Conservation (phyloP, 2,797 vertebrate genomes). For the Kryptolebias ocellatus region DNA sequence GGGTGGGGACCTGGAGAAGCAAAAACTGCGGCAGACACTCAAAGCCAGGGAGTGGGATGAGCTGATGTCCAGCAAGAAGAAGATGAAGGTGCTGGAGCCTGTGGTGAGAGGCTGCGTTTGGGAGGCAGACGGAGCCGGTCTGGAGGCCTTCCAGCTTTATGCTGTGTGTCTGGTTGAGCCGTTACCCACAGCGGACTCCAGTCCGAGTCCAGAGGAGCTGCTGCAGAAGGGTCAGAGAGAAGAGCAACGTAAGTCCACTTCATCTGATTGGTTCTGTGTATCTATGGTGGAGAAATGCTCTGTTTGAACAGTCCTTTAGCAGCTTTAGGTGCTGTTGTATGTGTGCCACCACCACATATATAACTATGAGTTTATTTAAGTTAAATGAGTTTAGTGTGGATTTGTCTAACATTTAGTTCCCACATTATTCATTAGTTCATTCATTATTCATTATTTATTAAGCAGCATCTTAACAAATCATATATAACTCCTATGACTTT, state of each 20-base stretch:
- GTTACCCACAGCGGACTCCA: slow-evolving; percentile 74
- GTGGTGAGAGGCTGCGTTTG: slow-evolving; percentile 90
- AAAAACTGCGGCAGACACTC: slow-evolving; percentile 91
- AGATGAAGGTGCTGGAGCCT: slow-evolving; percentile 88
- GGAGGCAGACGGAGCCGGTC: slow-evolving; percentile 68
- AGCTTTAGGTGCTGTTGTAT: too few species aligned
- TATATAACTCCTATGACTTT: too few species aligned
- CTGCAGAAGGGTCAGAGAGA: slow-evolving; percentile 79
- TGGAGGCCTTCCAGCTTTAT: slow-evolving; percentile 83
- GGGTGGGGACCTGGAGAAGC: slow-evolving; percentile 89
- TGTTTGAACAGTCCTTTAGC: too few species aligned
- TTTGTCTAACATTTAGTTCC: too few species aligned
- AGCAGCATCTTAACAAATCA: too few species aligned
- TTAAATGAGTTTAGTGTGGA: too few species aligned
- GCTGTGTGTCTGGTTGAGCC: slow-evolving; percentile 83
- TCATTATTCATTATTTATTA: too few species aligned
- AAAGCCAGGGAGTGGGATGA: slow-evolving; percentile 98
- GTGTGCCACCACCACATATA: too few species aligned
- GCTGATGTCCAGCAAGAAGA: slow-evolving; percentile 90
- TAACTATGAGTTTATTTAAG: too few species aligned
- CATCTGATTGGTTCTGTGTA: not conserved
- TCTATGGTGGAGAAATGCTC: too few species aligned
- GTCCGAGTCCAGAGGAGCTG: slow-evolving; percentile 79
- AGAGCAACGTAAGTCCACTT: slow-evolving; percentile 85
- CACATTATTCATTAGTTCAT: too few species aligned